Conservation (phyloP, 2,888 invertebrate genomes). For the Acronicta leporina region DNA sequence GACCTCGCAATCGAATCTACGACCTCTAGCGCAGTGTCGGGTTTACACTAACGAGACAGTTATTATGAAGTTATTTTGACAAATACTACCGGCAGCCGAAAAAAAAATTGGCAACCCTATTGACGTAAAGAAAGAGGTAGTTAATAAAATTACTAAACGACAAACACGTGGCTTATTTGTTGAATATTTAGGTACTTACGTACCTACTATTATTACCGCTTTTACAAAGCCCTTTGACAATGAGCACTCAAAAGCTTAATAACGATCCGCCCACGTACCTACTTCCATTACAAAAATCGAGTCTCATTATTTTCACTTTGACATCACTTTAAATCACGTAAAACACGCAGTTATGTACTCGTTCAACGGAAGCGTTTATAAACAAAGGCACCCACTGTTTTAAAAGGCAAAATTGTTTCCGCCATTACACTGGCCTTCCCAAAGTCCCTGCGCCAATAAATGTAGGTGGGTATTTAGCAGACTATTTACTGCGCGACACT, state of each 20-base stretch:
- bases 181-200: background rate
- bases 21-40: no score
- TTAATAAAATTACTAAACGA: background rate
- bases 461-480: constrained; percentile 87
- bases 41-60: no score
- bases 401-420: constrained; percentile 85
- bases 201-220: background rate
- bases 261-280: constrained; percentile 34
- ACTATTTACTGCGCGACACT: constrained; percentile 86
- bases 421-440: constrained; percentile 79
- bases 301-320: constrained; percentile 53
- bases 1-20: no score
- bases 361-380: constrained; percentile 64
- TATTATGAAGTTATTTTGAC: no score
- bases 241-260: constrained; percentile 32
- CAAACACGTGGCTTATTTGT: background rate
- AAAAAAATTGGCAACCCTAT: no score
- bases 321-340: constrained; percentile 53
- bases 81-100: no score
- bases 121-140: no score
- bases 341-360: constrained; percentile 52
- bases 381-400: constrained; percentile 75
- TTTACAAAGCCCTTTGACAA: constrained; percentile 40
- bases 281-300: constrained; percentile 42
- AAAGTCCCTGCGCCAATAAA: constrained; percentile 83